Evolutionary conservation across 2,797 vertebrate species (phyloP).

Genomic region (Capromys pilorides): DNA sequence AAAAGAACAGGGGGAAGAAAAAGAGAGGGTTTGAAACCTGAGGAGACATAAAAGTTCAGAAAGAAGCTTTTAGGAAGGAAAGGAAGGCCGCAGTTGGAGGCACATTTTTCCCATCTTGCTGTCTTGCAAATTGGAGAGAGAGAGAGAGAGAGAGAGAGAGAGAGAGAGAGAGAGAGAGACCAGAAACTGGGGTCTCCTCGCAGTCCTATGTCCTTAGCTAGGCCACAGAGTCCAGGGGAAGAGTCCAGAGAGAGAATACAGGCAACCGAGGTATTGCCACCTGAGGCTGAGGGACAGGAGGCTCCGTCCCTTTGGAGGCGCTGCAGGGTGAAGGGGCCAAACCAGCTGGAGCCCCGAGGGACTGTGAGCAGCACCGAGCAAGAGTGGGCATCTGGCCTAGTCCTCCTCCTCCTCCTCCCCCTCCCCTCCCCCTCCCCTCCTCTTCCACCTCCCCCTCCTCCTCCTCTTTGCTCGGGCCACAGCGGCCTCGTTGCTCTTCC

Average conservation of each 20-base stretch:
- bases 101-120: conserved; percentile 84
- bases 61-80: conserved; percentile 87
- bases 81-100: conserved; percentile 85
- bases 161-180: not conserved
- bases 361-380: not conserved
- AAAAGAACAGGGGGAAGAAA: conserved; percentile 76
- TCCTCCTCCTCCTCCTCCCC: no score
- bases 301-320: not conserved
- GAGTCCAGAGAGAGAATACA: not conserved
- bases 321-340: not conserved
- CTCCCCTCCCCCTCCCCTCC: no score
- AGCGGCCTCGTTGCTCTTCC: not conserved
- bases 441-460: not conserved
- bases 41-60: conserved; percentile 88
- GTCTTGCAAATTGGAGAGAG: conserved; percentile 83
- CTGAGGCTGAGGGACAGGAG: not conserved
- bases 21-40: conserved; percentile 85
- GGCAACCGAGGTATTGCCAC: not conserved
- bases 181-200: conserved; percentile 17
- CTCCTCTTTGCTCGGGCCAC: not conserved
- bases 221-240: not conserved
- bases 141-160: not conserved
- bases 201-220: not conserved
- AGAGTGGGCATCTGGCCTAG: rapidly evolving
- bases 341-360: rapidly evolving